Base-by-base conservation (phyloP, 2,797 vertebrate species). In the Gastrophryne carolinensis region DNA sequence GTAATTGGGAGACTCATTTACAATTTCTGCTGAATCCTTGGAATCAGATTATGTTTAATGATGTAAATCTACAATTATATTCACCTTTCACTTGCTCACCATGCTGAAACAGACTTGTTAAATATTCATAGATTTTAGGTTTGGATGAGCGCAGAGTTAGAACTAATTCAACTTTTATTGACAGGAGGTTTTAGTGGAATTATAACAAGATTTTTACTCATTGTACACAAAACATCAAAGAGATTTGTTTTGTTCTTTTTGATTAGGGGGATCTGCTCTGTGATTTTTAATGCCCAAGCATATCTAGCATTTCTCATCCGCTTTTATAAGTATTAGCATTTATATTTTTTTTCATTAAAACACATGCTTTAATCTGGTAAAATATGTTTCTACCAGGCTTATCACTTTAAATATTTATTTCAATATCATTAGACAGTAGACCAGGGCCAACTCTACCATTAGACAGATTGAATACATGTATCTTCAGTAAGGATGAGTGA, bases 51-150 rank as follows among this genome's bases (percentile, higher is more conserved):
- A 64, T 73, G 50, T 32, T 54, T 64, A 63, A 62, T 73, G 50
- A 73, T 54, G 60, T 73, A 53, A 73, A 54, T 73, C 60, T 73
- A 56, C 49, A 73, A 73, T 64, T 73, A 73, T 64, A 56, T 63
- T 54, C 71, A 73, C 60, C 60, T 62, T 64, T 73, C 58, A 5
- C 54, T 70, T 30, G 52, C 30, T 69, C 52, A 7, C 50, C 52
- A 73, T 8, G 44, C 39, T 39, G 21, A 39, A 35, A n/a, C 34
- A 30, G 32, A 64, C 50, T 54, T 64, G 61, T 73, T 64, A 73
- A 64, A 65, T 39, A 73, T 73, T 64, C 60, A 73, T 73, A 37
- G 58, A 41, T 73, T 73, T 73, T 64, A 64, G 56, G 24, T 64
- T 64, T 41, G 49, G 58, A 73, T 44, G 71, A 53, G 26, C 54